phyloP scores from a whole-genome alignment of 2,797 vertebrate species.

The Sebastes cheni region DNA sequence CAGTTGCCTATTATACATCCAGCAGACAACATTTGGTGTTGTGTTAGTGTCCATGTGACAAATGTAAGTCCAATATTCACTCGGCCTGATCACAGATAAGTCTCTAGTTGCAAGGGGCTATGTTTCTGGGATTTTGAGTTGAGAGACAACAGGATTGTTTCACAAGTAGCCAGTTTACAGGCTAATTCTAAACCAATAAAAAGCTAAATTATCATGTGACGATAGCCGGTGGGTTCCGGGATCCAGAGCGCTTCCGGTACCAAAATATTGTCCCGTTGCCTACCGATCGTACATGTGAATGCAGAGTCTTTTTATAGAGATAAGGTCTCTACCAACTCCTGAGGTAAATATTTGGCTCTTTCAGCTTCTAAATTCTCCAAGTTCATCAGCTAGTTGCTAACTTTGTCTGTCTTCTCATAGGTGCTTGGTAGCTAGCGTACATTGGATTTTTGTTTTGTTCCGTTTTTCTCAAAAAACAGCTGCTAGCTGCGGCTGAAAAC shows the following conservation, averaged over 20 bases:
- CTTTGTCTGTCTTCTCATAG: too few species aligned
- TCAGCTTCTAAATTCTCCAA: not conserved
- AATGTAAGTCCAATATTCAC: not conserved
- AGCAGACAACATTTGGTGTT: not conserved
- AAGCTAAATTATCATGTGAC: too few species aligned
- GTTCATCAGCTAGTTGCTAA: too few species aligned
- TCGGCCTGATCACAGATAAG: not conserved
- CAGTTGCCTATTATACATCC: not conserved
- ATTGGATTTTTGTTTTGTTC: not conserved
- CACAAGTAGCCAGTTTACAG: too few species aligned
- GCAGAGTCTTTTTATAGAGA: too few species aligned
- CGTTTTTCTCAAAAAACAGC: not conserved
- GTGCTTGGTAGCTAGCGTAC: not conserved
- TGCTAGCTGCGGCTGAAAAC: not conserved
- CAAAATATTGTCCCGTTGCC: too few species aligned
- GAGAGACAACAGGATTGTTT: too few species aligned
- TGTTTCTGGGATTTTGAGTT: too few species aligned
- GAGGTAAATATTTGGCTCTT: not conserved
- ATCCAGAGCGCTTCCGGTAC: too few species aligned
- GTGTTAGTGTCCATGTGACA: not conserved
- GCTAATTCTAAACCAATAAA: too few species aligned
- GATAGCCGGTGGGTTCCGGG: too few species aligned
- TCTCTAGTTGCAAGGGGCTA: accelerated
- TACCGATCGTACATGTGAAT: too few species aligned
- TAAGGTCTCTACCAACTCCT: not conserved